These are phyloP conservation scores for Tamandua tetradactyla DNA, from an alignment of 2,797 vertebrate species.

Conservation along the genomic window DNA sequence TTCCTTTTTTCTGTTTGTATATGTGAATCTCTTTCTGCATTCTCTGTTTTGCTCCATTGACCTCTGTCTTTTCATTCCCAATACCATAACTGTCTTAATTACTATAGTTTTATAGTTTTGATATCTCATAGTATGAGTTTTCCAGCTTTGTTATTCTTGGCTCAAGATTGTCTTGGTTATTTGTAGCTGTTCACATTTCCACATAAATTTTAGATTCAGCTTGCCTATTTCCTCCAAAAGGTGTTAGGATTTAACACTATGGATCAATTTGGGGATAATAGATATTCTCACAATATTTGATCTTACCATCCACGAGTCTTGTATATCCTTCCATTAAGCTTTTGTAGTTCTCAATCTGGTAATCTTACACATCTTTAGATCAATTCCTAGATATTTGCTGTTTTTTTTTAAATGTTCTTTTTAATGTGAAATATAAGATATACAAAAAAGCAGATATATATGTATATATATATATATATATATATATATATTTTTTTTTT, in stretches of 20 bases:
- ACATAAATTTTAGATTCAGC: not conserved
- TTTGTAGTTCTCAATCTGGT: not conserved
- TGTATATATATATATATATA: too few relatives aligned
- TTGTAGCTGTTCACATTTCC: not conserved
- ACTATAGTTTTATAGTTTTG: not conserved
- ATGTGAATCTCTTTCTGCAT: not conserved
- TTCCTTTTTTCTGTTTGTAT: not conserved
- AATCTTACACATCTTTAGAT: not conserved
- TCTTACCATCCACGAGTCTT: not conserved
- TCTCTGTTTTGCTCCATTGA: not conserved
- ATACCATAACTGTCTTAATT: not conserved
- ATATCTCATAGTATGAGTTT: not conserved
- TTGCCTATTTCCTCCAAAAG: not conserved
- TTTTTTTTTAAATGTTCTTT: too few relatives aligned
- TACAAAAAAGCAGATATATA: too few relatives aligned
- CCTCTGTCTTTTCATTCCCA: not conserved
- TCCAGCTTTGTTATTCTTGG: constrained; percentile 5
- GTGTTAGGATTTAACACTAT: not conserved
- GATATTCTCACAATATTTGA: not conserved
- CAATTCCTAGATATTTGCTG: not conserved
- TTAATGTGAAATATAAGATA: too few relatives aligned
- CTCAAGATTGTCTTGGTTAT: not conserved
- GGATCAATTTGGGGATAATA: not conserved
- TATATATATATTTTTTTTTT: too few relatives aligned
- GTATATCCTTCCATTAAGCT: not conserved